Base-by-base conservation (phyloP, 1,140 invertebrate genomes). In the Apis florea region DNA sequence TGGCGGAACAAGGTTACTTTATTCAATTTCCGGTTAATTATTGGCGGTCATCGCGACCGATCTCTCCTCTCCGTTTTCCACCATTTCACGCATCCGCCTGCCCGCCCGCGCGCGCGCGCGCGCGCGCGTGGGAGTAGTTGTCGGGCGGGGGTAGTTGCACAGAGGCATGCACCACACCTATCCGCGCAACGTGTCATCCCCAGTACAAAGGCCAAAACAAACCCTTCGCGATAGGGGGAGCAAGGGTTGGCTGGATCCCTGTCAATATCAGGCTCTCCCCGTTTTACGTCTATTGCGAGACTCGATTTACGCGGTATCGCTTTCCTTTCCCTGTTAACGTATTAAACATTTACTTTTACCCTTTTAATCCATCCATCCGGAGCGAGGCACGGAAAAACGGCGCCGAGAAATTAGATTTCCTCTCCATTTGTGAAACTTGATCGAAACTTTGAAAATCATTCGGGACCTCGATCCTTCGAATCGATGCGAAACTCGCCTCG, bases 191-290 rank as follows among this genome's bases (percentile, higher is more conserved):
- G 71, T 80, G 79, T 81, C 72, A 75, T 63, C 26, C 40, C n/a
- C 79, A 81, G 72, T 58, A 80, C 67, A 81, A 81, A 53, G 54
- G 53, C 63, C 63, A 74, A 81, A 75, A 67, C 71, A 66, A 66
- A 49, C 53, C 47, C 19, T 40, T 26, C 63, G 77, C 61, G 61
- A 49, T 67, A 58, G 61, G 53, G 51, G 53, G 26, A 56, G 40
- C 58, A 66, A 81, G n/a, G n/a, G 79, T 75, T 66, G 24, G 47
- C 21, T 47, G 47, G 47, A 54, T 61, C 13, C 53, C 78, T 80
- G 78, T 80, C 70, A 80, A 80, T 80, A 80, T 74, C 78, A 74
- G 70, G n/a, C 58, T 26, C 58, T 26, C 51, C 69, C n/a, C 12
- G 51, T 59, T 74, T 66, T 74, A 74, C 54, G 66, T 78, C 47